Base-by-base conservation (phyloP, 2,888 invertebrate species). In the Podotricha telesiphe region DNA sequence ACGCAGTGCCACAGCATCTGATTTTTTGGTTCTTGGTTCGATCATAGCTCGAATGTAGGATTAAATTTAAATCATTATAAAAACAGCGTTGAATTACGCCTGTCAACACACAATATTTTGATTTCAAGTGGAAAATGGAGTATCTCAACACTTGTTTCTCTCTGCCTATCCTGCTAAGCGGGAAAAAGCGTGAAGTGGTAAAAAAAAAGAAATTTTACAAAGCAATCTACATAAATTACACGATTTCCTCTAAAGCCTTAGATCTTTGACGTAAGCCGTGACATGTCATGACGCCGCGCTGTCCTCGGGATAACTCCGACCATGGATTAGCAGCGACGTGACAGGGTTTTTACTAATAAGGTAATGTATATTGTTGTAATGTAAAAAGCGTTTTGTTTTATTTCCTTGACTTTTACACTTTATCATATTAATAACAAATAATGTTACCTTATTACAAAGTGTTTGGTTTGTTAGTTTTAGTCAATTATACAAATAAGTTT, bases 301-400 rank as follows among this genome's bases (percentile, higher is more conserved):
- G 45, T 22, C 22, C 20, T 0, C 2, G 15, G 58, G 58, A 42
- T 22, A 6, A 11, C 4, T 50, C 22, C 10, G 10, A 42, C 42
- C 59, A 59, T 45, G 59, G 59, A 59, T 59, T 59, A 59, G 42
- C 4, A 28, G 45, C 15, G 59, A 28, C 42, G 59, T 45, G 59
- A 42, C n/a, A 59, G 42, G 15, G 11, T 42, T 45, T 42, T 28
- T 59, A 13, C n/a, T 28, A 5, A 6, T 28, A 28, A 6, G n/a
- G 22, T 45, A 59, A 45, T 59, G 5, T 22, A n/a, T 13, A 59
- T 28, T 17, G 45, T 59, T 22, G 1, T 11, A 45, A 22, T 5
- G 11, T 5, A 17, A 13, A 59, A 22, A 20, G 6, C 15, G 13
- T 59, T 22, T 22, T n/a, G n/a, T 37, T 17, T 2, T 10, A 0